Conservation (phyloP, 2,797 vertebrate genomes). For the Amazonetta brasiliensis region DNA sequence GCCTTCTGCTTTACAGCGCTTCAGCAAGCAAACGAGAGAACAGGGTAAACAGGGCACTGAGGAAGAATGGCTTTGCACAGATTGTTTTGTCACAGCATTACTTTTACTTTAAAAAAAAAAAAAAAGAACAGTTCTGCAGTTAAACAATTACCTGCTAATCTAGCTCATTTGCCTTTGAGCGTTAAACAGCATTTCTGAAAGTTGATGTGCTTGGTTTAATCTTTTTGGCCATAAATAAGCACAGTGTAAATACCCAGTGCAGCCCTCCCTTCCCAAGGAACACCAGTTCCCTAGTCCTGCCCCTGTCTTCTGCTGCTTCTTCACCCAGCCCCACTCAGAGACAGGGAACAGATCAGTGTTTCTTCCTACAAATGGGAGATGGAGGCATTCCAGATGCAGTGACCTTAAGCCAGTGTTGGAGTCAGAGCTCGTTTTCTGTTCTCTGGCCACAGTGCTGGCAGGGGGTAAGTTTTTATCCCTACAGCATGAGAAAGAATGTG, state of each 20-base stretch:
- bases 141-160: background rate
- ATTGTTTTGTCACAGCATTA: background rate
- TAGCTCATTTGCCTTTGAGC: background rate
- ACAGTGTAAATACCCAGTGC: no score
- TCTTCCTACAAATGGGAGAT: background rate
- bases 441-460: background rate
- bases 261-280: background rate
- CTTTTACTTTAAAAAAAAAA: background rate
- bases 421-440: background rate
- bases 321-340: background rate
- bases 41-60: fast-evolving
- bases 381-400: background rate
- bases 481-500: background rate
- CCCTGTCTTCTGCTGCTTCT: background rate
- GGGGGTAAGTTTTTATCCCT: background rate
- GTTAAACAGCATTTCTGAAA: background rate
- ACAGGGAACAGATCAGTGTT: background rate
- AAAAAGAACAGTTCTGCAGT: background rate
- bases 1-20: background rate
- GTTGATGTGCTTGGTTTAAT: background rate
- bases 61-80: background rate
- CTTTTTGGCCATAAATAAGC: background rate
- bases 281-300: background rate
- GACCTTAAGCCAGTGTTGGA: background rate
- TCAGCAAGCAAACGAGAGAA: background rate